phyloP scores from a whole-genome alignment of 2,113 vertebrate genomes.

The Cryptomyrus ogoouensis region DNA sequence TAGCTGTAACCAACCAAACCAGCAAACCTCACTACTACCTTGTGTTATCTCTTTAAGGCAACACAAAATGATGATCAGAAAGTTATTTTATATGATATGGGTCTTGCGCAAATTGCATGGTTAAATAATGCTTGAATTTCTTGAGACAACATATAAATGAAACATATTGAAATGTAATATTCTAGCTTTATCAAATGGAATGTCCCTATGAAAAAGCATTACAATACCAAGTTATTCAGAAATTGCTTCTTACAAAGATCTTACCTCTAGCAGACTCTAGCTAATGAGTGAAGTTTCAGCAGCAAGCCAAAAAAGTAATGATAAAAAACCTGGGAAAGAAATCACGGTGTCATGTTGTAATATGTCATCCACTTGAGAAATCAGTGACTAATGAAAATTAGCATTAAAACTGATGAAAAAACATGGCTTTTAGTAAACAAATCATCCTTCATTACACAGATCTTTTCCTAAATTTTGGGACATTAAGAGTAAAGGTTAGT shows the following conservation, averaged over 20 bases:
- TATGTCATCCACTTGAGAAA: too few species aligned
- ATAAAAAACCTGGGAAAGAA: neutral
- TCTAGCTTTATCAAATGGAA: neutral
- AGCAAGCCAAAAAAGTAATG: neutral
- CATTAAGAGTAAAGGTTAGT: too few species aligned
- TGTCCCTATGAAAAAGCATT: neutral
- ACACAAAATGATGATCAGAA: neutral
- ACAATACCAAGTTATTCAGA: neutral
- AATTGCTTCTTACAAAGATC: neutral
- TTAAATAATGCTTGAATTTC: neutral
- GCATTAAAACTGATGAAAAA: too few species aligned
- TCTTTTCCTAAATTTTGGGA: too few species aligned
- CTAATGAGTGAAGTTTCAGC: neutral
- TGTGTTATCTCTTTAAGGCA: neutral
- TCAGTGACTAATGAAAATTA: too few species aligned
- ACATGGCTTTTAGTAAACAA: too few species aligned
- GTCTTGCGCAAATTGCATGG: neutral
- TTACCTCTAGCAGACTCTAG: neutral
- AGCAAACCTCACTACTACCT: neutral
- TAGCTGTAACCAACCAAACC: neutral
- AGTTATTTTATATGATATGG: neutral
- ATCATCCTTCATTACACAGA: too few species aligned
- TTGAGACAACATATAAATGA: neutral
- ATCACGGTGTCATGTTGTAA: too few species aligned
- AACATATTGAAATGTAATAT: neutral